phyloP scores from a whole-genome alignment of 2,888 invertebrate genomes.

The Dysmachus trigonus region DNA sequence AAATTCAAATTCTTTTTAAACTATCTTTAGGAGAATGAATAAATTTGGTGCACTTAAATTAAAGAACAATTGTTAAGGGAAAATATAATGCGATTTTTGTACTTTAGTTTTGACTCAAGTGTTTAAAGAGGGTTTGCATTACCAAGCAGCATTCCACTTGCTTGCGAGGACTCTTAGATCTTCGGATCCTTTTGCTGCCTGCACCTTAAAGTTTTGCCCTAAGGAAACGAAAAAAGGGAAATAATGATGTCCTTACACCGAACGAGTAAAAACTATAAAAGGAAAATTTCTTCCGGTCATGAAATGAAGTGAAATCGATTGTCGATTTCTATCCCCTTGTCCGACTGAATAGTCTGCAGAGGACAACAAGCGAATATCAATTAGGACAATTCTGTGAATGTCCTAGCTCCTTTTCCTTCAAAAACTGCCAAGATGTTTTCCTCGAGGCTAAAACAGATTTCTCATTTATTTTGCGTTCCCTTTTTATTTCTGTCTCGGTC shows the following conservation, averaged over 20 bases:
- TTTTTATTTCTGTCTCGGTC: neutral
- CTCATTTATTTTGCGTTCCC: neutral
- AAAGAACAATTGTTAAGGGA: no score
- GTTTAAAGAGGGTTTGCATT: neutral
- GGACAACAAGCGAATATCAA: slow-evolving; percentile 20
- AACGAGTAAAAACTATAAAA: neutral
- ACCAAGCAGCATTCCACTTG: neutral
- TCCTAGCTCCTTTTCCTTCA: slow-evolving; percentile 15
- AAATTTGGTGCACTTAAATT: no score
- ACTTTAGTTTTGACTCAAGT: neutral
- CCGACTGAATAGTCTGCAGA: slow-evolving; percentile 10
- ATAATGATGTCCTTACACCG: neutral
- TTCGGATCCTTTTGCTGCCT: neutral
- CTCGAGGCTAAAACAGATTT: slow-evolving; percentile 6
- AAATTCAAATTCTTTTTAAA: no score
- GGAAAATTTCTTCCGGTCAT: neutral
- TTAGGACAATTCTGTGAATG: neutral
- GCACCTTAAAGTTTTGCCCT: neutral
- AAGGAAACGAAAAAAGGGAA: neutral
- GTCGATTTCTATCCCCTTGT: slow-evolving; percentile 1
- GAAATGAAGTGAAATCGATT: slow-evolving; percentile 19
- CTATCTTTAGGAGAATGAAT: no score
- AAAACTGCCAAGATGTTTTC: slow-evolving; percentile 18
- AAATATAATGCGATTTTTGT: no score
- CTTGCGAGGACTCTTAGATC: neutral